Base-by-base conservation (phyloP, 2,888 invertebrate species). In the Axea sp. region DNA sequence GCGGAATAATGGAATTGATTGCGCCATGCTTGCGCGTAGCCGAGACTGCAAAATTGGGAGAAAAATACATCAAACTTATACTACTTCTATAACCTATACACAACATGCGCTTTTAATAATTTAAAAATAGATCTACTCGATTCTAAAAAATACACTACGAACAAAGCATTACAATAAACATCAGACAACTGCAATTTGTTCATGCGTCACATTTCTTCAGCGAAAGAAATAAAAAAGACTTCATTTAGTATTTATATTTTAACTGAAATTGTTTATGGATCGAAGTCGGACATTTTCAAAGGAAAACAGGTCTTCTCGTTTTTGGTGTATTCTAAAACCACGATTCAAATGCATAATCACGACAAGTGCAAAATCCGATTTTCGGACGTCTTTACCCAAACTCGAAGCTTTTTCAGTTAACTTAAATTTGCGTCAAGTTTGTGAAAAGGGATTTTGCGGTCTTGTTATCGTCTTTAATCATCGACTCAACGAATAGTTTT, bases 311-410 rank as follows among this genome's bases (percentile, higher is more conserved):
- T 12, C 1, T 6, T 28, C 9, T 28, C 1, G n/a, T 28, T 28
- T 28, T 31, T 1, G n/a, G n/a, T 33, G 3, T 31, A 31, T 31
- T 31, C 9, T 11, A 31, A 47, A 8, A 19, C 3, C 19, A 8
- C 9, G n/a, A 22, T 37, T 28, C n/a, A 7, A 53, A 39, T 28
- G 15, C 11, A 26, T 53, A 37, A 53, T 28, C 39, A 22, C 17
- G 14, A 31, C n/a, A 26, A 39, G 6, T 14, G 3, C 11, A 26
- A 3, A 3, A 59, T 3, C n/a, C n/a, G n/a, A n/a, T n/a, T n/a
- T n/a, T n/a, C n/a, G n/a, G n/a, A n/a, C n/a, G n/a, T n/a, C 35
- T 53, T 65, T 45, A 30, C 22, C 8, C 35, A 41, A 64, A 64
- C 39, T 51, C 15, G 17, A 26, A 7, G 11, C 4, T 53, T 5